Evolutionary conservation across 1,140 invertebrate species (phyloP).

Genomic region (Andricus grossulariae): DNA sequence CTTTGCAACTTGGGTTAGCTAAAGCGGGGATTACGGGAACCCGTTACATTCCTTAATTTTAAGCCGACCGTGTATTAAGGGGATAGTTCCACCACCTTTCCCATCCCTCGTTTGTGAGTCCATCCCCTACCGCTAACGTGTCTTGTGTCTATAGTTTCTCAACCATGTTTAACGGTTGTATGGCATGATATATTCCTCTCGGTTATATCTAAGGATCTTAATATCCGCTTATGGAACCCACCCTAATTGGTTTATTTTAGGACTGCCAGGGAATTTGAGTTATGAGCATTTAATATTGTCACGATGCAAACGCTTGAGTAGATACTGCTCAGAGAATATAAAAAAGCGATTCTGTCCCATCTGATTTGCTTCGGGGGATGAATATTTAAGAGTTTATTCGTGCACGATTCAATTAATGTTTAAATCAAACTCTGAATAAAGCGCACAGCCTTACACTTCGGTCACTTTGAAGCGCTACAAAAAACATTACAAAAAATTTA

Average conservation of each 20-base stretch:
- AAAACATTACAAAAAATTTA: no score
- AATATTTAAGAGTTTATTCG: no score
- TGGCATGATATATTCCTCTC: constrained; percentile 31
- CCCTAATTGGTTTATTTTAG: constrained; percentile 50
- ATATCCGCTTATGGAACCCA: constrained; percentile 43
- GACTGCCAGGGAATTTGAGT: constrained; percentile 43
- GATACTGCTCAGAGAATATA: not conserved
- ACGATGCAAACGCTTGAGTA: not conserved
- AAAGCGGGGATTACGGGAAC: constrained; percentile 25
- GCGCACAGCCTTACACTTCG: no score
- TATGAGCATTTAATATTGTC: constrained; percentile 41
- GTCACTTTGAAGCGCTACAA: no score
- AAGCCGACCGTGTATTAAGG: constrained; percentile 21
- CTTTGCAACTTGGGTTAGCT: constrained; percentile 41
- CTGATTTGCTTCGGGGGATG: no score
- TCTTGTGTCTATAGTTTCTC: constrained; percentile 33
- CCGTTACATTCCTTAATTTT: constrained; percentile 39
- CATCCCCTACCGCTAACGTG: constrained; percentile 6
- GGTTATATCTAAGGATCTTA: constrained; percentile 41
- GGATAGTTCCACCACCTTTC: not conserved
- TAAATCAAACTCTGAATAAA: no score
- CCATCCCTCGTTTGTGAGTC: not conserved
- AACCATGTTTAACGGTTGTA: constrained; percentile 28
- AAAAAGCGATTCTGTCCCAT: no score
- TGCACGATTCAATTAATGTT: no score